phyloP scores from a whole-genome alignment of 2,888 invertebrate species.

The Podotricha telesiphe region DNA sequence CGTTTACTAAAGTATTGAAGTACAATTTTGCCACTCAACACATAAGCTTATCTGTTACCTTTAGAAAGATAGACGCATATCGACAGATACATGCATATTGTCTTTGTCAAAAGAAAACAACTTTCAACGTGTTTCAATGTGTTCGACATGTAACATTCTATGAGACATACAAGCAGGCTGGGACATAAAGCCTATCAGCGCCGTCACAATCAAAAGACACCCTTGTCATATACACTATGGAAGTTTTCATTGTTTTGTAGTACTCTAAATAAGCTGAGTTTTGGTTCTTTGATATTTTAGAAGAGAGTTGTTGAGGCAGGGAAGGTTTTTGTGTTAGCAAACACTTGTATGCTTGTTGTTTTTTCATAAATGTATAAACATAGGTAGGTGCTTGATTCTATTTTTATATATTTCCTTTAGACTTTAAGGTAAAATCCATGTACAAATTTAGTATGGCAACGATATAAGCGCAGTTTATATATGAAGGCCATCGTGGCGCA shows the following conservation, averaged over 20 bases:
- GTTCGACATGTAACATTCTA: slow-evolving; percentile 30
- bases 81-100: slow-evolving; percentile 36
- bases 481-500: no score
- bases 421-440: no score
- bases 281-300: slow-evolving; percentile 16
- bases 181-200: slow-evolving; percentile 33
- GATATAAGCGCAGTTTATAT: no score
- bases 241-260: slow-evolving; percentile 7
- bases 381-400: no score
- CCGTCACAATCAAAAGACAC: slow-evolving; percentile 25
- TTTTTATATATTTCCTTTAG: no score
- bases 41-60: slow-evolving; percentile 31
- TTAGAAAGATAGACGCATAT: slow-evolving; percentile 33
- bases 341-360: slow-evolving; percentile 12
- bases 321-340: slow-evolving; percentile 3
- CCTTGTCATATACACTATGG: slow-evolving; percentile 25
- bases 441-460: no score
- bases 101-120: slow-evolving; percentile 35
- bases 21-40: background rate
- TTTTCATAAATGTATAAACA: slow-evolving; percentile 23
- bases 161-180: slow-evolving; percentile 19
- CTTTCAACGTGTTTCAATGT: slow-evolving; percentile 24
- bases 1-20: background rate
- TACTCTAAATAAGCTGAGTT: slow-evolving; percentile 19
- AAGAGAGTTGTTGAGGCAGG: slow-evolving; percentile 14